phyloP scores from a whole-genome alignment of 2,888 invertebrate genomes.

The Oscheius sp. region DNA sequence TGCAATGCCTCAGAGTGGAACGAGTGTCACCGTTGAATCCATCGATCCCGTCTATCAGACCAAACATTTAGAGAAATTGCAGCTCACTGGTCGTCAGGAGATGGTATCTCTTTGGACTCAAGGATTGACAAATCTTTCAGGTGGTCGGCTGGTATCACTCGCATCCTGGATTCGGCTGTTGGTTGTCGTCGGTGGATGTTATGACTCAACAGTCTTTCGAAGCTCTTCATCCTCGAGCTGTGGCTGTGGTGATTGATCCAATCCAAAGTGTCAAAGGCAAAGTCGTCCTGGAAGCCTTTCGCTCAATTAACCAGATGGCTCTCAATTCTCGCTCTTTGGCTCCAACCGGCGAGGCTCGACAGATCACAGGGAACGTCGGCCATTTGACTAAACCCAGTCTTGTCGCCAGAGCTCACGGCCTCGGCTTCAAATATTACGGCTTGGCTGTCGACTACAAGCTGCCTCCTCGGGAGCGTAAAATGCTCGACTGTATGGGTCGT shows the following conservation, averaged over 20 bases:
- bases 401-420: constrained; percentile 52
- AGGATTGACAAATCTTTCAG: no score
- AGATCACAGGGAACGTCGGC: constrained; percentile 50
- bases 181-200: constrained; percentile 93
- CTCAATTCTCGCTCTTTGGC: constrained; percentile 41
- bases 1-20: constrained; percentile 89
- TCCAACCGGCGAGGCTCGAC: constrained; percentile 57
- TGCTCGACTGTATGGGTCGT: constrained; percentile 58
- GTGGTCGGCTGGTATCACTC: constrained; percentile 84
- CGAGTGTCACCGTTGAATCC: constrained; percentile 56
- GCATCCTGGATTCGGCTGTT: constrained; percentile 99
- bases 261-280: constrained; percentile 97
- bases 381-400: constrained; percentile 45
- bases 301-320: constrained; percentile 49
- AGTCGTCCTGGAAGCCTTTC: constrained; percentile 62
- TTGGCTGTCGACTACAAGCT: constrained; percentile 53
- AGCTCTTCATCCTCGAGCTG: constrained; percentile 94
- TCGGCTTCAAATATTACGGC: constrained; percentile 58
- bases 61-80: constrained; percentile 49
- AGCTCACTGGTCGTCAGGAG: constrained; percentile 46
- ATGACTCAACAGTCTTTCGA: constrained; percentile 64
- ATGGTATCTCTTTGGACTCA: constrained; percentile 60
- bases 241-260: constrained; percentile 98
- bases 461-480: constrained; percentile 54
- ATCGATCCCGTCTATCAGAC: constrained; percentile 58